Evolutionary conservation across 2,797 vertebrate genomes (phyloP), one percentile per base, ranked within the genome.

Genomic region (Cryptoprocta ferox): DNA sequence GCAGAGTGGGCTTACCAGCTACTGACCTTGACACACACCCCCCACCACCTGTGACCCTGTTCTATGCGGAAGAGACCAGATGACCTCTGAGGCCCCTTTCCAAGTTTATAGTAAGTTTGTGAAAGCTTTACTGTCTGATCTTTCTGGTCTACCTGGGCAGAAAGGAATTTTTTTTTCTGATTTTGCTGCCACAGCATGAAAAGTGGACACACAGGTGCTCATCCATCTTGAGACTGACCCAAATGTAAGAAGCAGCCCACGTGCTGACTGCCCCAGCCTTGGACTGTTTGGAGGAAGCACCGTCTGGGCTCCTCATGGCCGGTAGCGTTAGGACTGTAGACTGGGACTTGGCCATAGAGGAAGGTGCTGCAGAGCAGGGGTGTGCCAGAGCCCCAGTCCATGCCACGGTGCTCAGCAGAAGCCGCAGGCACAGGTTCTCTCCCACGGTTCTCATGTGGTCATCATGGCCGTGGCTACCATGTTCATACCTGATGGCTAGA

Each of bases 381-480:
- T 8, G 12, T 45, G 24, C 56, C 11, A 5, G 5, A 66, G 4
- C 56, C 63, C 18, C 21, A 61, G 12, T 35, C 21, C 61, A 2
- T 10, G 7, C 19, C 19, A 2, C 2, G 18, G 39, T 15, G 21
- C 28, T 32, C 9, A 35, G 45, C 30, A n/a, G 39, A 80, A 82
- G 50, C 66, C 24, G 4, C 45, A 71, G 24, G 6, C 32, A 18
- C 4, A 1, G 42, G 61, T 59, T 59, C 63, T n/a, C 0, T 0
- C 15, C 15, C n/a, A 8, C 2, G 84, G 45, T 84, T 71, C 45
- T 35, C 30, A 6, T 3, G 9, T 1, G 19, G 42, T 32, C 65
- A 35, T 39, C 39, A 0, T 7, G 2, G 8, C 32, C n/a, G 5
- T 39, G 21, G 18, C 71, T 35, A 1, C 32, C 68, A 1, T 2